Evolutionary conservation across 2,888 invertebrate species (phyloP).

Genomic region (Sepioteuthis lessoniana): DNA sequence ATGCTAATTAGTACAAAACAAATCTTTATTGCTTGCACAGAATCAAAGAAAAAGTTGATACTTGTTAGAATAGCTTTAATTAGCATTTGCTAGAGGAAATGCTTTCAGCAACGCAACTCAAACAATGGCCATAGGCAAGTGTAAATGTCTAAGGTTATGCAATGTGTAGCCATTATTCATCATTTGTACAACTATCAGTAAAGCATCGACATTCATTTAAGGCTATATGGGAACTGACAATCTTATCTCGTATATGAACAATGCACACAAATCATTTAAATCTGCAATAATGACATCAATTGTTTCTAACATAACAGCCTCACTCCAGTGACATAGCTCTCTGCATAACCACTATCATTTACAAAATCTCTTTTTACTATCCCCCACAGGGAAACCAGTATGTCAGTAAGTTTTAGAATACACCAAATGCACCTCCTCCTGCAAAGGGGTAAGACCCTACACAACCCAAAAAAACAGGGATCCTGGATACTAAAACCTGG

Average conservation of each 20-base stretch:
- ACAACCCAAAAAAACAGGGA: no score
- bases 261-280: not conserved
- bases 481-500: no score
- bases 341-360: not conserved
- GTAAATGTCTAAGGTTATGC: not conserved
- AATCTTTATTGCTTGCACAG: not conserved
- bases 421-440: no score
- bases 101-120: not conserved
- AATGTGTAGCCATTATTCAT: not conserved
- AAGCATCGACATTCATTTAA: not conserved
- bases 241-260: not conserved
- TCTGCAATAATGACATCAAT: not conserved
- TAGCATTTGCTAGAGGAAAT: not conserved
- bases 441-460: no score
- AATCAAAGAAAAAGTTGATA: not conserved
- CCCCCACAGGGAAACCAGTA: no score
- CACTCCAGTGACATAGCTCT: not conserved
- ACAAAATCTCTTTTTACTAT: no score
- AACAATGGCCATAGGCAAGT: not conserved
- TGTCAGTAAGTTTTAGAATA: no score
- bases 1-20: not conserved
- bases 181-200: not conserved
- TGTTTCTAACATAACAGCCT: not conserved
- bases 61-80: not conserved
- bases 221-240: not conserved